Evolutionary conservation across 2,797 vertebrate species (phyloP).

Genomic region (Clarias fuscus): DNA sequence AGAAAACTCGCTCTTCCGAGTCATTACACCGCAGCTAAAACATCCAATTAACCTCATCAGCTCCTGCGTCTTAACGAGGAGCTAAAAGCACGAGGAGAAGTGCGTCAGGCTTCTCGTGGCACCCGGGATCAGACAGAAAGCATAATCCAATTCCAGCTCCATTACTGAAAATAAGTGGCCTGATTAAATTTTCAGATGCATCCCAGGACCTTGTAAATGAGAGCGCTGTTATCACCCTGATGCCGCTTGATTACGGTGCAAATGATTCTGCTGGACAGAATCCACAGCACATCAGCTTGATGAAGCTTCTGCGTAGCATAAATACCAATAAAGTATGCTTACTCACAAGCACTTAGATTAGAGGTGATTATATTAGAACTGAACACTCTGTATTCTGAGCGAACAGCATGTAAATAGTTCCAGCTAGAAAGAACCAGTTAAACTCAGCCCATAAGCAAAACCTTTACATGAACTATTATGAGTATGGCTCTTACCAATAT

Average conservation of each 20-base stretch:
- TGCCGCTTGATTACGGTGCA: constrained; percentile 61
- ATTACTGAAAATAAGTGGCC: constrained; percentile 68
- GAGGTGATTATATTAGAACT: constrained; percentile 53
- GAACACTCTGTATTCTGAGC: constrained; percentile 20
- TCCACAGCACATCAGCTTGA: constrained; percentile 30
- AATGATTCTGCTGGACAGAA: constrained; percentile 53
- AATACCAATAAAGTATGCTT: constrained; percentile 51
- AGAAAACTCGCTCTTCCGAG: constrained; percentile 40
- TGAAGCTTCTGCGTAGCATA: constrained; percentile 31
- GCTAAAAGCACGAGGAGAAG: constrained; percentile 56
- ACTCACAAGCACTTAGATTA: constrained; percentile 52
- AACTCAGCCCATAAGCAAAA: not conserved
- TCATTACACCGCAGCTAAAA: constrained; percentile 62
- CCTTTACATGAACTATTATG: not conserved
- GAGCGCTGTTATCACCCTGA: constrained; percentile 61
- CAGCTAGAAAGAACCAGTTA: not conserved
- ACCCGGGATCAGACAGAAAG: constrained; percentile 53
- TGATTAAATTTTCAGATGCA: constrained; percentile 71
- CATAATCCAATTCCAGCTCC: constrained; percentile 68
- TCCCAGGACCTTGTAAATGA: constrained; percentile 62
- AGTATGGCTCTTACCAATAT: not conserved
- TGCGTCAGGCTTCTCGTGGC: constrained; percentile 38
- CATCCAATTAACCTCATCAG: constrained; percentile 68
- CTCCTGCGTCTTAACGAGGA: constrained; percentile 58
- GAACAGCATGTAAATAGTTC: constrained; percentile 19